A percentile compares a stretch with the other conserved stretches of the same genome.
These are phyloP conservation scores for Mantis religiosa DNA, from an alignment of 2,888 invertebrate species.

Conservation along the genomic window DNA sequence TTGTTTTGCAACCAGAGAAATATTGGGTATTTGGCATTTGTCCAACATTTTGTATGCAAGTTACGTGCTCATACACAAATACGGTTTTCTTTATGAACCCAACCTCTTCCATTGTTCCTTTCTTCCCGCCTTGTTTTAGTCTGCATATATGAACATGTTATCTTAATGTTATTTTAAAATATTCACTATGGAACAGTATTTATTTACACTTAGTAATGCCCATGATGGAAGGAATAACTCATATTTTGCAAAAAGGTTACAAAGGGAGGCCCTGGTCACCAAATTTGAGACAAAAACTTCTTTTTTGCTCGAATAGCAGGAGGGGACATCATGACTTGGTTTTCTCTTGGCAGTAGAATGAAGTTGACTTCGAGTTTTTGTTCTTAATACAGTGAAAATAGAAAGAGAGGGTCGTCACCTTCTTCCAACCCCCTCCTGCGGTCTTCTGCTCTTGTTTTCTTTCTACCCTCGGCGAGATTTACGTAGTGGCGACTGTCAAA, in stretches of 20 bases:
- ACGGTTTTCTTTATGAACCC: too few species aligned
- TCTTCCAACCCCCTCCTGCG: neutral
- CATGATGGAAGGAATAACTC: too few species aligned
- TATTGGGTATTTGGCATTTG: too few species aligned
- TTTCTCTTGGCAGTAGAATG: neutral
- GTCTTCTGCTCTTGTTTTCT: neutral
- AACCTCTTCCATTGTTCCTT: too few species aligned
- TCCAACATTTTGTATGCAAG: too few species aligned
- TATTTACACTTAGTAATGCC: too few species aligned
- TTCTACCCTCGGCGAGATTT: neutral
- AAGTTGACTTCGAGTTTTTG: neutral
- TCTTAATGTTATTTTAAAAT: too few species aligned
- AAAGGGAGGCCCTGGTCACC: neutral
- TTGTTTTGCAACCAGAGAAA: too few species aligned
- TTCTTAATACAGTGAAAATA: neutral
- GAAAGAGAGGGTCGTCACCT: neutral
- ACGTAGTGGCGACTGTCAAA: neutral
- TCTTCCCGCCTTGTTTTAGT: too few species aligned
- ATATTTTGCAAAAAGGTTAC: neutral
- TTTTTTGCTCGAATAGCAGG: neutral
- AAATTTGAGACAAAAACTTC: neutral
- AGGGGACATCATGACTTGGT: neutral
- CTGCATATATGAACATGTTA: too few species aligned
- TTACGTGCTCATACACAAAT: too few species aligned
- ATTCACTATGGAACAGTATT: too few species aligned